Evolutionary conservation across 2,888 invertebrate genomes (phyloP).

Genomic region (Cistogaster globosa): DNA sequence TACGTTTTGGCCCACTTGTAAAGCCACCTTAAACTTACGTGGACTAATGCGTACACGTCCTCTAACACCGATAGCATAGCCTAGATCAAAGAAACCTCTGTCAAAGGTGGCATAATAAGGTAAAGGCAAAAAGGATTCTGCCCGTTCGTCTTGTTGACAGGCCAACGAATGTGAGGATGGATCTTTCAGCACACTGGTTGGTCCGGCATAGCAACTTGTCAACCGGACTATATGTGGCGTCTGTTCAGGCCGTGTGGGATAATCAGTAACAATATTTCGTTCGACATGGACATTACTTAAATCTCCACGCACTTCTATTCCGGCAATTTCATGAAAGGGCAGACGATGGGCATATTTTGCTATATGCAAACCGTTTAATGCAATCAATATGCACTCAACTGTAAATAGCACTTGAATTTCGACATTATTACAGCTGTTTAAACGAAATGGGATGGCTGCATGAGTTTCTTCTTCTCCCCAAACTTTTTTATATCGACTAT

Average conservation of each 20-base stretch:
- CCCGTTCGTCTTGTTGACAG: background rate
- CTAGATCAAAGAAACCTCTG: slow-evolving; percentile 80
- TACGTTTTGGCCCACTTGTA: slow-evolving; percentile 86
- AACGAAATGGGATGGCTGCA: slow-evolving; percentile 81
- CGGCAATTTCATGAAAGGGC: slow-evolving; percentile 84
- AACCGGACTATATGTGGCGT: slow-evolving; percentile 24
- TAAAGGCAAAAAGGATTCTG: slow-evolving; percentile 73
- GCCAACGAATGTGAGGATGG: too few relatives aligned
- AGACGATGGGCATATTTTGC: slow-evolving; percentile 87
- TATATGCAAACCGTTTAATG: slow-evolving; percentile 88
- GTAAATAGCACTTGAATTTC: slow-evolving; percentile 86
- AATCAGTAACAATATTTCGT: slow-evolving; percentile 76
- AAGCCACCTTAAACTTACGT: slow-evolving; percentile 88
- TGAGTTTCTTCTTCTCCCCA: slow-evolving; percentile 90
- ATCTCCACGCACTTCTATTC: slow-evolving; percentile 86
- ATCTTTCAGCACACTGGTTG: too few relatives aligned
- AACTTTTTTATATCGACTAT: slow-evolving; percentile 85
- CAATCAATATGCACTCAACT: slow-evolving; percentile 85
- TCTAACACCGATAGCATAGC: slow-evolving; percentile 84
- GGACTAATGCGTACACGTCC: slow-evolving; percentile 88
- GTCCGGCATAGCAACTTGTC: too few relatives aligned
- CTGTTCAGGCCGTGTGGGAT: slow-evolving; percentile 75
- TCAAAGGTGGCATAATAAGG: slow-evolving; percentile 80
- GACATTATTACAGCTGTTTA: slow-evolving; percentile 77
- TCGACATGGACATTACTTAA: slow-evolving; percentile 85